These are phyloP conservation scores for Philopotamus ludificatus DNA, from an alignment of 1,140 invertebrate species.

Conservation along the genomic window DNA sequence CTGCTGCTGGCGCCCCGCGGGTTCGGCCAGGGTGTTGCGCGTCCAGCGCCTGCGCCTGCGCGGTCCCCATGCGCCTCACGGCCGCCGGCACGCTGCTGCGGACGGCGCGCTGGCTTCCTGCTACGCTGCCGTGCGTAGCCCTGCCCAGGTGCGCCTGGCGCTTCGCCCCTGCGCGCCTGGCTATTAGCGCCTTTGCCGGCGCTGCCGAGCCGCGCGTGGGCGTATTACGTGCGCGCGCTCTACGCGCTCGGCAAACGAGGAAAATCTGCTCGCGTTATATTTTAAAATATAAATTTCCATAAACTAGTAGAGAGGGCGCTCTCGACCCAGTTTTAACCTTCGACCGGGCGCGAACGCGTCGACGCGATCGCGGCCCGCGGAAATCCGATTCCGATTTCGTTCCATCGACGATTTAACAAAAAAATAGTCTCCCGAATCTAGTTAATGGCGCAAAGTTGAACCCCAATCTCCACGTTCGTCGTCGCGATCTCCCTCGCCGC, in stretches of 20 bases:
- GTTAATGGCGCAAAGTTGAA: too few relatives aligned
- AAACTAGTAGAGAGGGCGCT: too few relatives aligned
- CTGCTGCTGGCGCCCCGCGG: slow-evolving; percentile 55
- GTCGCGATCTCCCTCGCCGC: too few relatives aligned
- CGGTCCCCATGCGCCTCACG: slow-evolving; percentile 90
- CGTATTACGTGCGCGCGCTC: slow-evolving; percentile 83
- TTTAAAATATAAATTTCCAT: too few relatives aligned
- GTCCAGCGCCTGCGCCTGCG: slow-evolving; percentile 65
- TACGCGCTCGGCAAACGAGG: slow-evolving; percentile 71
- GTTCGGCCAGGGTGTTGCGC: slow-evolving; percentile 56
- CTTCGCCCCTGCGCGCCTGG: slow-evolving; percentile 74
- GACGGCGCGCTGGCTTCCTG: slow-evolving; percentile 90
- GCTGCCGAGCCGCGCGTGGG: slow-evolving; percentile 62
- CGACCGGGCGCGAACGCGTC: too few relatives aligned
- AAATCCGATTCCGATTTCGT: too few relatives aligned
- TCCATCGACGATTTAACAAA: too few relatives aligned
- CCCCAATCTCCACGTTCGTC: too few relatives aligned
- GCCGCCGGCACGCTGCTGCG: slow-evolving; percentile 83
- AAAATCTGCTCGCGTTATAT: too few relatives aligned
- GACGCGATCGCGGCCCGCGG: too few relatives aligned
- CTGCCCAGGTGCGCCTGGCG: slow-evolving; percentile 78
- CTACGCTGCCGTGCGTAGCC: slow-evolving; percentile 87
- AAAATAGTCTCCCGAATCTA: too few relatives aligned
- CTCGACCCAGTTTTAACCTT: too few relatives aligned
- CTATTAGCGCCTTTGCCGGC: slow-evolving; percentile 45